A percentile compares a stretch with the other conserved stretches of the same genome.
phyloP scores from a whole-genome alignment of 2,113 vertebrate genomes.

The Dascyllus trimaculatus region DNA sequence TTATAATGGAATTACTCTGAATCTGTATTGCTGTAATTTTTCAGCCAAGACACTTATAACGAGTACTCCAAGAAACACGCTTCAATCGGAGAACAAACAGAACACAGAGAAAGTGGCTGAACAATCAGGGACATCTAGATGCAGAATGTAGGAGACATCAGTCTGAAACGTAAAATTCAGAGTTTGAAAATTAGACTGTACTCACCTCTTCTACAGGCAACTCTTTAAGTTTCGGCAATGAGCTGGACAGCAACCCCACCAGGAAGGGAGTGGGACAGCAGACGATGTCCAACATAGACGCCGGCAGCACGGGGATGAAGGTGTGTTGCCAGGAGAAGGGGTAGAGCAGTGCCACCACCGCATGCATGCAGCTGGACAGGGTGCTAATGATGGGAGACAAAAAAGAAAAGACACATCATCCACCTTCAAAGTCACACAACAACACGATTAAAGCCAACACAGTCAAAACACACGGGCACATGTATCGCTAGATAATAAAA shows the following conservation, averaged over 20 bases:
- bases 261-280: constrained; percentile 99
- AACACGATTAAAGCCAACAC: constrained; percentile 34
- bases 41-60: constrained; percentile 1
- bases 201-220: constrained; percentile 97
- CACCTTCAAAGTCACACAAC: constrained; percentile 33
- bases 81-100: background rate
- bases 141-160: background rate
- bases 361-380: constrained; percentile 97
- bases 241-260: constrained; percentile 96
- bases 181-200: background rate
- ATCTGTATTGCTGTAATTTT: constrained; percentile 23
- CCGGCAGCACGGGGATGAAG: constrained; percentile 98
- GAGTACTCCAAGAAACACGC: background rate
- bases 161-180: background rate
- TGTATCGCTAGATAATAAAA: constrained; percentile 36
- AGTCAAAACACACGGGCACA: constrained; percentile 49
- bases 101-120: background rate
- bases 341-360: constrained; percentile 97
- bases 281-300: constrained; percentile 98
- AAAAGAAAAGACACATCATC: constrained; percentile 35
- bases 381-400: constrained; percentile 85
- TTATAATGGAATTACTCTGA: constrained; percentile 29
- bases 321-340: constrained; percentile 99
- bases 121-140: background rate
- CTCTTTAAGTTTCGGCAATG: constrained; percentile 96